Evolutionary conservation across 2,888 invertebrate genomes (phyloP).

Genomic region (Drosophila percnosoma): DNA sequence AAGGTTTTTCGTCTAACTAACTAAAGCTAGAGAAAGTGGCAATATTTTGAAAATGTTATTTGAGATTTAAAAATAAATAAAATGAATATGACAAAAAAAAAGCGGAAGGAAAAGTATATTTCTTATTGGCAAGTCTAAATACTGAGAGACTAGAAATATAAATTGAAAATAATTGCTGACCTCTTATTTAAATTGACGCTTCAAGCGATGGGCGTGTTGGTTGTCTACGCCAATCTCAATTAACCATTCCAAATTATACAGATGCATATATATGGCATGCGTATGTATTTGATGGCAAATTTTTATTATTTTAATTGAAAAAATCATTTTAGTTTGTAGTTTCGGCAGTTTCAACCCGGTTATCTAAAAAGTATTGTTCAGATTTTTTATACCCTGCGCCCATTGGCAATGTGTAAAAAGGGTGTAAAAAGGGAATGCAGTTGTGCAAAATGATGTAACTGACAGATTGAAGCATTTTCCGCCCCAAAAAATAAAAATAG

Average conservation of each 20-base stretch:
- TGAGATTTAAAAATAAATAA: background rate
- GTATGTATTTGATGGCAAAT: background rate
- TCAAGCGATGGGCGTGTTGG: too few species aligned
- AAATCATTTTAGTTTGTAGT: conserved; percentile 26
- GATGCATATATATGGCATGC: background rate
- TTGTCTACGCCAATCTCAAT: background rate
- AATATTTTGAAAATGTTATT: background rate
- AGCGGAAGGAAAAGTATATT: background rate
- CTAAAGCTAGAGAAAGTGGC: background rate
- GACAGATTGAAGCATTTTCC: background rate
- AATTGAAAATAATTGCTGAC: background rate
- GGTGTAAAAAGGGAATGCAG: background rate
- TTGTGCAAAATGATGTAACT: background rate
- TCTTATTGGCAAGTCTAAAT: background rate
- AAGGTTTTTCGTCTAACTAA: background rate
- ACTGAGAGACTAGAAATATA: background rate
- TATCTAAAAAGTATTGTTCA: conserved; percentile 14
- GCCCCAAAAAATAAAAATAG: too few species aligned
- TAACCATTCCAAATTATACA: background rate
- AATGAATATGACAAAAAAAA: background rate
- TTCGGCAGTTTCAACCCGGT: conserved; percentile 9
- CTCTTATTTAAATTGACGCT: background rate
- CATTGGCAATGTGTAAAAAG: background rate
- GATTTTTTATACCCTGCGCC: background rate
- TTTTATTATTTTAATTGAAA: conserved; percentile 32